These are phyloP conservation scores for Cremastobaeus sp. DNA, from an alignment of 2,888 invertebrate genomes.

Conservation along the genomic window DNA sequence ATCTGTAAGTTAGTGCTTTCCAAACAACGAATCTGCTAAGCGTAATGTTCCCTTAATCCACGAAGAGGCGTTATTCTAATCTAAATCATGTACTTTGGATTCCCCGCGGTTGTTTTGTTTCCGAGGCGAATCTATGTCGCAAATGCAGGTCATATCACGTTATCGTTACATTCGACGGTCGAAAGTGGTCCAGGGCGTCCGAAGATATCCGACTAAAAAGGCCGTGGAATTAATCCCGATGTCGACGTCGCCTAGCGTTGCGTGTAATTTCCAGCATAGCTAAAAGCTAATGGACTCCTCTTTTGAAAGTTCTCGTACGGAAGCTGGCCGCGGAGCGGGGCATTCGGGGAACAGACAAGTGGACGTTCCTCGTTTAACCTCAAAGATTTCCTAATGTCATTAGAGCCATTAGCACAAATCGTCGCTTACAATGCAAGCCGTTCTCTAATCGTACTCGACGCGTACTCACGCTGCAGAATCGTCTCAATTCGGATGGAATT, in stretches of 20 bases:
- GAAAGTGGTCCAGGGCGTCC: too few relatives aligned
- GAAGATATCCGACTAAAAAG: slow-evolving; percentile 35
- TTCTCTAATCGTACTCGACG: slow-evolving; percentile 14
- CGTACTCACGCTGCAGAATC: slow-evolving; percentile 18
- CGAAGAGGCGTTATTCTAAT: not conserved
- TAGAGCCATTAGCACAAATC: slow-evolving; percentile 54
- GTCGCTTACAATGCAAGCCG: slow-evolving; percentile 31
- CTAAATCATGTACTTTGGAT: not conserved
- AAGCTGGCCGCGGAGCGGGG: slow-evolving; percentile 3
- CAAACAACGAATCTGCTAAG: not conserved
- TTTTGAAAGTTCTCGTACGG: slow-evolving; percentile 38
- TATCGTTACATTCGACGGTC: slow-evolving; percentile 15
- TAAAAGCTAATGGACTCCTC: slow-evolving; percentile 57
- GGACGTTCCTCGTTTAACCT: slow-evolving; percentile 53
- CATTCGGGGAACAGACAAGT: slow-evolving; percentile 44
- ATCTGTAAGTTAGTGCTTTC: not conserved
- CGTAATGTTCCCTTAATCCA: not conserved
- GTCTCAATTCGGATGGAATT: slow-evolving; percentile 11
- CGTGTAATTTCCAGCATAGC: slow-evolving; percentile 46
- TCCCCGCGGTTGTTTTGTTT: slow-evolving; percentile 21
- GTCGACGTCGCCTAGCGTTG: slow-evolving; percentile 20
- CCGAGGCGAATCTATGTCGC: not conserved
- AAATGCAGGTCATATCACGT: slow-evolving; percentile 25
- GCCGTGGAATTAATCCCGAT: slow-evolving; percentile 41
- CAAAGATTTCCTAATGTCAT: slow-evolving; percentile 58